These are phyloP conservation scores for Gari tellinella DNA, from an alignment of 2,888 invertebrate species.

Conservation along the genomic window DNA sequence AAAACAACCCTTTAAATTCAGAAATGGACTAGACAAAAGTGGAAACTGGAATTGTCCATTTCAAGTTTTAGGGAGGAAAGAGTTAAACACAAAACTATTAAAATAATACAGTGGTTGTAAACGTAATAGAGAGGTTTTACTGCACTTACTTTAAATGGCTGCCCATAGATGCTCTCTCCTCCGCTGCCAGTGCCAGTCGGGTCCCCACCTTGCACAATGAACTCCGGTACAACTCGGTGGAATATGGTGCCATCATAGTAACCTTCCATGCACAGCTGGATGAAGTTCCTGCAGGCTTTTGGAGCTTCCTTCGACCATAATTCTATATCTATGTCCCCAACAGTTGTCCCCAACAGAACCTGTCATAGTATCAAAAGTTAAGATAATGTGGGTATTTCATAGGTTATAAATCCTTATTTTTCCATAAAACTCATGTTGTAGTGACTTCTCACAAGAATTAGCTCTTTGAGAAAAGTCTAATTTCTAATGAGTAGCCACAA, in stretches of 20 bases:
- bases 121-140: no score
- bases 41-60: no score
- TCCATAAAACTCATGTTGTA: no score
- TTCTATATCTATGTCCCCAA: slow-evolving; percentile 98
- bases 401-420: no score
- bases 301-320: slow-evolving; percentile 99
- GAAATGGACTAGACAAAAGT: no score
- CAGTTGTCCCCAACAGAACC: slow-evolving; percentile 95
- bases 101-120: neutral
- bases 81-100: no score
- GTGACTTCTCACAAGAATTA: no score
- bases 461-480: no score
- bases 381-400: no score
- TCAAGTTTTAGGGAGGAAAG: no score
- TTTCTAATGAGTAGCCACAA: no score
- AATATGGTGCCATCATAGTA: slow-evolving; percentile 95
- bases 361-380: slow-evolving; percentile 82
- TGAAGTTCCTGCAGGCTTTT: slow-evolving; percentile 95
- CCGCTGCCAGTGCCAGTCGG: slow-evolving; percentile 98
- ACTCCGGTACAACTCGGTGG: slow-evolving; percentile 96
- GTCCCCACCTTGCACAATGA: slow-evolving; percentile 98
- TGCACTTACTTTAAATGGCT: slow-evolving; percentile 94
- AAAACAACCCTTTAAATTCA: no score
- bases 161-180: slow-evolving; percentile 97
- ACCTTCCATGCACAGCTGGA: slow-evolving; percentile 98